phyloP scores from a whole-genome alignment of 2,888 invertebrate genomes.

The Lymantria dispar region DNA sequence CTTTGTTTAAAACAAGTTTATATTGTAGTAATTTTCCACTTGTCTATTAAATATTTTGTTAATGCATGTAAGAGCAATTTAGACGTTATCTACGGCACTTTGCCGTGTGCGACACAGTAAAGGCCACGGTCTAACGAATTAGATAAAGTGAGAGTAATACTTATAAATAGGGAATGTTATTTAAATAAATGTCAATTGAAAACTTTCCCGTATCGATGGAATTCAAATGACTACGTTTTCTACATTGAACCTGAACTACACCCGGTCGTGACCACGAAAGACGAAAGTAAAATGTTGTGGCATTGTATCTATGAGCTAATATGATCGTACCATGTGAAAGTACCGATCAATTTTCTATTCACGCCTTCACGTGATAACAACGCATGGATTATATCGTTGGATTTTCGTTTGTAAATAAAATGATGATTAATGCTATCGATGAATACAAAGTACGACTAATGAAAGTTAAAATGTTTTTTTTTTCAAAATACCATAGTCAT shows the following conservation, averaged over 20 bases:
- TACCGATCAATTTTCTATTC: slow-evolving; percentile 26
- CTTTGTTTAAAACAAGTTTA: background rate
- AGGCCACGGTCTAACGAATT: slow-evolving; percentile 10
- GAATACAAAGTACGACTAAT: background rate
- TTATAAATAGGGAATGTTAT: slow-evolving; percentile 18
- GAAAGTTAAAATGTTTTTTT: background rate
- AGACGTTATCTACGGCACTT: slow-evolving; percentile 4
- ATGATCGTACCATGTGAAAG: slow-evolving; percentile 43
- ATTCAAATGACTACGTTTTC: slow-evolving; percentile 33
- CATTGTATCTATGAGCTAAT: slow-evolving; percentile 43
- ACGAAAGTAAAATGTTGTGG: slow-evolving; percentile 52
- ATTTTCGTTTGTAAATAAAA: slow-evolving; percentile 14
- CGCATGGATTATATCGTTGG: slow-evolving; percentile 8
- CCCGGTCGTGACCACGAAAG: slow-evolving; percentile 48
- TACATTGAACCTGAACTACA: slow-evolving; percentile 47
- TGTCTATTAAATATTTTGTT: background rate
- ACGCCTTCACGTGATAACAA: background rate
- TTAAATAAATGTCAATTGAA: slow-evolving; percentile 35
- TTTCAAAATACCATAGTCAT: background rate
- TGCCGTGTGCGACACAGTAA: slow-evolving; percentile 22
- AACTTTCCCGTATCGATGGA: slow-evolving; percentile 36
- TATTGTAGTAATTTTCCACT: background rate
- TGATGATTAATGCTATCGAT: slow-evolving; percentile 6
- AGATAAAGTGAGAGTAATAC: slow-evolving; percentile 22
- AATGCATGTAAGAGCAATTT: background rate